Percentiles rank a stretch among this genome's conserved stretches.
phyloP scores from a whole-genome alignment of 2,888 invertebrate genomes.

The Hofmannophila pseudospretella region DNA sequence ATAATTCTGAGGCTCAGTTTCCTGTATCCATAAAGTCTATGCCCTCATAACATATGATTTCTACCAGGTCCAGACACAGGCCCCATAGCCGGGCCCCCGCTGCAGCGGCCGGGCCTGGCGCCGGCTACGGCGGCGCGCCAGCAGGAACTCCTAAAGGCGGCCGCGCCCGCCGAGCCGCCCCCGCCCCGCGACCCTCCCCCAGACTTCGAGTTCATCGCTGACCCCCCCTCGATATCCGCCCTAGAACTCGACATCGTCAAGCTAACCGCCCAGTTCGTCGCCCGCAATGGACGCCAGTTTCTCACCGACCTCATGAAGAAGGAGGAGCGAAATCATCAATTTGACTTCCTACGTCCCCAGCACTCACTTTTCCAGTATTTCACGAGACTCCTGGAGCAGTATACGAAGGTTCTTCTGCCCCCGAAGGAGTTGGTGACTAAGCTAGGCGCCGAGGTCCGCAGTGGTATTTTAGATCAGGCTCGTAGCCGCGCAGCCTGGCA shows the following conservation, averaged over 20 bases:
- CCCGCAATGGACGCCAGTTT: constrained; percentile 98
- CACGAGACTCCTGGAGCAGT: constrained; percentile 97
- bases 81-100: constrained; percentile 20
- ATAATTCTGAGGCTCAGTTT: too few relatives aligned
- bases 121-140: constrained; percentile 90
- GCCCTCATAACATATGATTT: too few relatives aligned
- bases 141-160: constrained; percentile 91
- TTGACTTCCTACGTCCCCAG: constrained; percentile 98
- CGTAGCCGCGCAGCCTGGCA: constrained; percentile 98
- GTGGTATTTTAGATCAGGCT: constrained; percentile 88
- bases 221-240: constrained; percentile 98
- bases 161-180: constrained; percentile 90
- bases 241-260: constrained; percentile 98
- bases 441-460: constrained; percentile 86
- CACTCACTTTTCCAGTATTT: constrained; percentile 99
- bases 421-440: constrained; percentile 92
- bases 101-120: constrained; percentile 77
- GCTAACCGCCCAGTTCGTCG: constrained; percentile 98
- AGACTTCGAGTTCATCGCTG: constrained; percentile 96
- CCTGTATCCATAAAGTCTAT: too few relatives aligned
- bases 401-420: constrained; percentile 97
- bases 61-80: constrained; percentile 41
- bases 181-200: constrained; percentile 94
- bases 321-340: constrained; percentile 98
- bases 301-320: constrained; percentile 98